Evolutionary conservation across 2,888 invertebrate genomes (phyloP), one percentile per base, ranked within the genome.

Genomic region (Polydrusus cervinus): DNA sequence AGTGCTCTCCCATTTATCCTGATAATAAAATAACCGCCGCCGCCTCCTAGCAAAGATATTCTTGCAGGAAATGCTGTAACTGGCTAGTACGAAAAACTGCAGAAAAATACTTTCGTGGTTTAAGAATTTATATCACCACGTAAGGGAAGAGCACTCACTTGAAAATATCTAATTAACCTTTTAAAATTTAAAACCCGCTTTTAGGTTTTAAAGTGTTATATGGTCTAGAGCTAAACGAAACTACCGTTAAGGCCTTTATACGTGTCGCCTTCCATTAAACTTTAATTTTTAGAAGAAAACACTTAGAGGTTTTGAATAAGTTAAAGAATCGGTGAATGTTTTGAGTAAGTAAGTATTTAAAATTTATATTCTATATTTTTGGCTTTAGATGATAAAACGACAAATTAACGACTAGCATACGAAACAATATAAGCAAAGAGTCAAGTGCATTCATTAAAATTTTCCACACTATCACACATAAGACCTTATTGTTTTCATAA

Each of bases 151-250:
- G 67, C 74, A 70, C 74, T 74, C 67, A 76, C 74, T 76, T 70
- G 74, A 76, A 76, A 76, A 74, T 76, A 76, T 70, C 74, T 71
- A 76, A 74, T 74, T 76, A 76, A 76, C 76, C 74, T 74, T 74
- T 76, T 74, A 72, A 74, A 76, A 57, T 69, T 76, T 74, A 76
- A 74, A 76, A 47, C 70, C 61, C 25, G 68, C 74, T 76, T 74
- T 71, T 67, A 71, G 67, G 67, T 75, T 75, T 75, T 67, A 75
- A 66, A 74, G 74, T 68, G 65, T 65, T 65, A 65, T 49, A 65
- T 51, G 65, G 65, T 34, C 68, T 43, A 61, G 14, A 38, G 71
- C 47, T 75, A 62, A 70, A 66, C 70, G 64, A 65, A 74, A 69
- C 69, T 65, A 65, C 69, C 70, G 60, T 65, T 69, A 60, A 70